A percentile compares a stretch with the other conserved stretches of the same genome.
phyloP scores from a whole-genome alignment of 2,888 invertebrate genomes.

The Hedya salicella region DNA sequence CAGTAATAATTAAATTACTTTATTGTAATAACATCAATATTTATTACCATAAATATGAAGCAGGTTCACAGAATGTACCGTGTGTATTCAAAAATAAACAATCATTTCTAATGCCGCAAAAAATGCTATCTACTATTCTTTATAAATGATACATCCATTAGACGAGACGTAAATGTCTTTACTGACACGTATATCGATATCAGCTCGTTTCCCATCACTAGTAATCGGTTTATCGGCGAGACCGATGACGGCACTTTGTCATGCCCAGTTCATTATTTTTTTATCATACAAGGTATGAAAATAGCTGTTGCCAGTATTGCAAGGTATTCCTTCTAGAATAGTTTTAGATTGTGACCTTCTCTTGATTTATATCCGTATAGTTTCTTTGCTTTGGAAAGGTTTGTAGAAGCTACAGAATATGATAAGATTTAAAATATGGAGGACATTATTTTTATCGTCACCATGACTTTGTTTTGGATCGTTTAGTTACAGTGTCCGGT shows the following conservation, averaged over 20 bases:
- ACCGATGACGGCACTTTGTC: slow-evolving; percentile 35
- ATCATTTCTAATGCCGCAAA: too few relatives aligned
- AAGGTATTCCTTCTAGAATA: slow-evolving; percentile 5
- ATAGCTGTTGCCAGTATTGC: too few relatives aligned
- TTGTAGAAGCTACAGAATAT: not conserved
- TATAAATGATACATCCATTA: not conserved
- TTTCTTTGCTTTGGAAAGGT: not conserved
- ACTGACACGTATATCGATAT: slow-evolving; percentile 29
- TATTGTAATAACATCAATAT: too few relatives aligned
- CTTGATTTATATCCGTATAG: not conserved
- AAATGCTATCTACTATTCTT: too few relatives aligned
- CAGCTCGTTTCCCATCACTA: slow-evolving; percentile 30
- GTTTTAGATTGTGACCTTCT: not conserved
- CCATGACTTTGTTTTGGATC: too few relatives aligned
- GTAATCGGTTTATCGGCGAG: slow-evolving; percentile 37
- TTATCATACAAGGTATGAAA: slow-evolving; percentile 23
- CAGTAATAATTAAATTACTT: too few relatives aligned
- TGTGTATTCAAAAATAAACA: too few relatives aligned
- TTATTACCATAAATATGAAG: too few relatives aligned
- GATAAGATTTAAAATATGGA: too few relatives aligned
- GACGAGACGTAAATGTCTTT: not conserved
- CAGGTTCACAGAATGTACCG: too few relatives aligned
- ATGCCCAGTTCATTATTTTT: slow-evolving; percentile 39
- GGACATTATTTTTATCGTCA: too few relatives aligned
- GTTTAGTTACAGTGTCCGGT: too few relatives aligned